Percentiles rank a stretch among this genome's conserved stretches.
Conservation (phyloP, 2,113 vertebrate species). For the Aleadryas rufinucha region DNA sequence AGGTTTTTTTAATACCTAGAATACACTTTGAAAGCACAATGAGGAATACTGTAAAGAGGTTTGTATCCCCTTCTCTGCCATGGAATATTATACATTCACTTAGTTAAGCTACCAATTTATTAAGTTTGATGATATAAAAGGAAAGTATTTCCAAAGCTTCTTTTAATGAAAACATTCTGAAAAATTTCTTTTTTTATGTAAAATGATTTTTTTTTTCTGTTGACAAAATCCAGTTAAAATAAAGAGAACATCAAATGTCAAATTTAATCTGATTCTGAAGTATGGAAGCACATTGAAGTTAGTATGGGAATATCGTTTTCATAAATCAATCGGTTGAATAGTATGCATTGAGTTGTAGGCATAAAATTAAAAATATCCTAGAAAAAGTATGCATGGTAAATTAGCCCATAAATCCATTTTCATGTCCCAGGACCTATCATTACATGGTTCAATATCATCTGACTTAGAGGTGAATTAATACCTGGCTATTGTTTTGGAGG, state of each 20-base stretch:
- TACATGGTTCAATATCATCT: neutral
- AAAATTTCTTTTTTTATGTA: accelerated
- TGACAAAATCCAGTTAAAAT: neutral
- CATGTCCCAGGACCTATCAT: neutral
- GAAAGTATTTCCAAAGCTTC: neutral
- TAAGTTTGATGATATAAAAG: neutral
- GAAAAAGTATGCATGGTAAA: neutral
- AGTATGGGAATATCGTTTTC: neutral
- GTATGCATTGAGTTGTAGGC: neutral
- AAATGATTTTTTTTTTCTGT: neutral
- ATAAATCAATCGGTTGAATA: neutral
- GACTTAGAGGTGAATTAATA: neutral
- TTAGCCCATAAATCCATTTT: neutral
- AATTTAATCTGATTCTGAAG: neutral
- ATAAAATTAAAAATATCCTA: neutral
- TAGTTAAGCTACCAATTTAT: neutral
- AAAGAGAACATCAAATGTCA: neutral
- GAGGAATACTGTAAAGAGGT: neutral
- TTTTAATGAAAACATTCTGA: neutral
- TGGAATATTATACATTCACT: neutral
- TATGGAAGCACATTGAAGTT: neutral
- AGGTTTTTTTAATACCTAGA: neutral
- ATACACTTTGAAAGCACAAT: neutral
- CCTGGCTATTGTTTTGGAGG: neutral
- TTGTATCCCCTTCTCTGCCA: neutral